Conservation (phyloP, 2,888 invertebrate species). For the Nephrotoma appendiculata region DNA sequence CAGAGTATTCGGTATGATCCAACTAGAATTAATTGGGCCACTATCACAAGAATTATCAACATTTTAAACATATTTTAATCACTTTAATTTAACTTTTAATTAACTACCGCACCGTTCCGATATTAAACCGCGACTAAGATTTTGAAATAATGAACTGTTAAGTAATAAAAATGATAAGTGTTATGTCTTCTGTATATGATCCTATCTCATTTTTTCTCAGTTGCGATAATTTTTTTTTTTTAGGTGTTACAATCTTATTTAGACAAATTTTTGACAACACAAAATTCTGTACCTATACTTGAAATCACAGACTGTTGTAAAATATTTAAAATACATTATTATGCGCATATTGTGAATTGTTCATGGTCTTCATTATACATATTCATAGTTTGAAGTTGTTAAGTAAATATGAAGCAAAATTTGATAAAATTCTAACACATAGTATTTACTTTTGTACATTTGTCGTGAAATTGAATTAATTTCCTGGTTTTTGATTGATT, state of each 20-base stretch:
- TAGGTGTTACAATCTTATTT: background rate
- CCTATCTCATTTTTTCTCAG: background rate
- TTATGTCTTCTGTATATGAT: no score
- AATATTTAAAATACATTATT: background rate
- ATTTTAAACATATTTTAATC: background rate
- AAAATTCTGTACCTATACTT: background rate
- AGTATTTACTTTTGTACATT: background rate
- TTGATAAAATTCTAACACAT: background rate
- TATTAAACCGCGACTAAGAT: background rate
- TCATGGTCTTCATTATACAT: background rate
- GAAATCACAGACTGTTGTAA: background rate
- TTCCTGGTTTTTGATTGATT: background rate
- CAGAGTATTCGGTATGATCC: background rate
- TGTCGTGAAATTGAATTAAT: background rate
- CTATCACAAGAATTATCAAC: background rate
- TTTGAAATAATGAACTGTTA: no score
- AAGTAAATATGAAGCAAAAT: background rate
- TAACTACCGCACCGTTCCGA: background rate
- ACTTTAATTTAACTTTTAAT: background rate
- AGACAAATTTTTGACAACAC: background rate
- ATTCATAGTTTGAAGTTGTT: background rate
- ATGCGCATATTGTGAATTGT: background rate
- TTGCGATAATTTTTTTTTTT: background rate
- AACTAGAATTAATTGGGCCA: background rate
- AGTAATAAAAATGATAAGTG: no score